These are phyloP conservation scores for Muntiacus muntjak DNA, from an alignment of 2,113 vertebrate genomes.

Conservation along the genomic window DNA sequence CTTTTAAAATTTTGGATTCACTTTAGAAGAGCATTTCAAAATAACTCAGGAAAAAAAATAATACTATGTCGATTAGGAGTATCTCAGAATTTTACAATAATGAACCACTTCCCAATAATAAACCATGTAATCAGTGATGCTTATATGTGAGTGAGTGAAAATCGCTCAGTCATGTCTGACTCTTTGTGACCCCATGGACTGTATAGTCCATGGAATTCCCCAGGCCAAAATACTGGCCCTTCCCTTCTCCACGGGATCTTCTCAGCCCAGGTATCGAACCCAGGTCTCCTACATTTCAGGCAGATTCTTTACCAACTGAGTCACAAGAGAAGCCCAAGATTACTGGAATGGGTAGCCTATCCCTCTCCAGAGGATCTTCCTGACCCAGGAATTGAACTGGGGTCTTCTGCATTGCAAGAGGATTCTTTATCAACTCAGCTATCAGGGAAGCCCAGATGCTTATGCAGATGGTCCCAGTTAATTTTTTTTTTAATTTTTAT, in stretches of 20 bases:
- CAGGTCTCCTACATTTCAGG: fast-evolving
- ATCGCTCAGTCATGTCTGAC: background rate
- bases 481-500: background rate
- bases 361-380: background rate
- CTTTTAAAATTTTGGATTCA: background rate
- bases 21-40: background rate
- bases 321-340: background rate
- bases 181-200: background rate
- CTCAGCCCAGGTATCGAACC: background rate
- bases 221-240: background rate
- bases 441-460: background rate
- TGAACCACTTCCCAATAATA: background rate
- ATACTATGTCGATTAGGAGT: background rate
- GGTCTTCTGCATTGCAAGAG: background rate
- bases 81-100: background rate
- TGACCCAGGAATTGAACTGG: background rate
- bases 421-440: background rate
- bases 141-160: background rate
- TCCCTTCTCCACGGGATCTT: background rate
- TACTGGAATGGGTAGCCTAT: background rate
- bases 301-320: background rate
- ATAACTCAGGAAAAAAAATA: background rate
- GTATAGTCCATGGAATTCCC: background rate
- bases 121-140: background rate
- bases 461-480: background rate